phyloP scores from a whole-genome alignment of 2,113 vertebrate species.

The Strigops habroptila region DNA sequence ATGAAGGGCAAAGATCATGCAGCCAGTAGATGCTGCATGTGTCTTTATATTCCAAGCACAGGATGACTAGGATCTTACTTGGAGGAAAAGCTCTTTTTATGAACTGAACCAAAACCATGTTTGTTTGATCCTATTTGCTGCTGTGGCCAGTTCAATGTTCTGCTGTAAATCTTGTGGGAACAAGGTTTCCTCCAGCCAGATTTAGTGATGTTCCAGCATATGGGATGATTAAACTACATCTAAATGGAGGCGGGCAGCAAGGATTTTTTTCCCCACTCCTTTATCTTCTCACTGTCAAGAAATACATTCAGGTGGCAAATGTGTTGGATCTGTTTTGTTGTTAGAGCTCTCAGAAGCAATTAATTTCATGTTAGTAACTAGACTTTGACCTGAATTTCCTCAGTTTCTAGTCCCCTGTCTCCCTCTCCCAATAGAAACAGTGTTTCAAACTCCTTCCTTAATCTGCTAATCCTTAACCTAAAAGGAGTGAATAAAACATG shows the following conservation, averaged over 20 bases:
- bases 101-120: not conserved
- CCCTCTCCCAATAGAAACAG: not conserved
- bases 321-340: not conserved
- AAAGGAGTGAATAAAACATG: not conserved
- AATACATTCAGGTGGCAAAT: not conserved
- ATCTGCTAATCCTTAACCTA: not conserved
- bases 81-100: not conserved
- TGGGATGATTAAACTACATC: not conserved
- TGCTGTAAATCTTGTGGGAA: not conserved
- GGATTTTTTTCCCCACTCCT: not conserved
- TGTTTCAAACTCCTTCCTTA: not conserved
- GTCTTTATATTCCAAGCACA: not conserved
- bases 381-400: not conserved
- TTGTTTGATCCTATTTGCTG: not conserved
- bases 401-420: not conserved
- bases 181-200: not conserved
- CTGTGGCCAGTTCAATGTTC: not conserved
- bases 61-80: not conserved
- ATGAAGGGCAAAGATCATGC: not conserved
- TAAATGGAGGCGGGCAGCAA: not conserved
- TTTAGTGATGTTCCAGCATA: not conserved
- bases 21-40: not conserved
- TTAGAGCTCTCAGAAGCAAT: slow-evolving; percentile 1
- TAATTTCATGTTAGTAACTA: not conserved
- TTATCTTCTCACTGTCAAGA: not conserved